Evolutionary conservation across 2,113 vertebrate species (phyloP), one percentile per base, ranked within the genome.

Genomic region (Pheucticus melanocephalus): DNA sequence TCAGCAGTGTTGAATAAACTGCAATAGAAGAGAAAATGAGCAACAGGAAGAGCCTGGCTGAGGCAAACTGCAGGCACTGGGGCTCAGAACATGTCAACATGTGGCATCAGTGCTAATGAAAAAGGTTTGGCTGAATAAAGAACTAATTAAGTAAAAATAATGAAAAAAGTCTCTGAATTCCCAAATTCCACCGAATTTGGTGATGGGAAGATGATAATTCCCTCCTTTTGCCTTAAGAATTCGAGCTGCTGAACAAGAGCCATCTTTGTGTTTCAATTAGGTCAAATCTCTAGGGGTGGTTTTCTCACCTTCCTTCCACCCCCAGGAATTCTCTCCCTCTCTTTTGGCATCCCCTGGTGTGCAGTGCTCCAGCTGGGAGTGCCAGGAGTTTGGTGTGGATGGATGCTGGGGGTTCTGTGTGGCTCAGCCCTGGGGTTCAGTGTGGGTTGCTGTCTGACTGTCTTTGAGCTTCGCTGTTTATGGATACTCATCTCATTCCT

Each of bases 401-500:
- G 21, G 35, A 4, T 79, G 63, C 1, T 2, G 59, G 63, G 77
- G 70, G 72, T 68, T 93, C 22, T 12, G 2, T 71, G 96, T 94
- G 42, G 24, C 88, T 82, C 90, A n/a, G 96, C 85, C 90, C 81
- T 78, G 10, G 83, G 48, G 94, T 71, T 94, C 96, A 11, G 78
- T 97, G 97, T 97, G 97, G 97, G 97, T 97, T 98, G 97, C 96
- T 98, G 98, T 98, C 98, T 98, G 88, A 98, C 97, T 98, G 98
- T 98, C 97, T 98, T 95, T 88, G 92, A 96, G 98, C 98, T 95
- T 96, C 95, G 95, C 98, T 98, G 63, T 94, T 98, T 93, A 93
- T 94, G 94, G 27, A 98, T 95, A 98, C 98, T 98, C 98, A 98
- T 98, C 64, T 97, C 98, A 97, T 95, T 97, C 98, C 98, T 98